phyloP scores from a whole-genome alignment of 2,888 invertebrate genomes.

The Leptopterna dolabrata region DNA sequence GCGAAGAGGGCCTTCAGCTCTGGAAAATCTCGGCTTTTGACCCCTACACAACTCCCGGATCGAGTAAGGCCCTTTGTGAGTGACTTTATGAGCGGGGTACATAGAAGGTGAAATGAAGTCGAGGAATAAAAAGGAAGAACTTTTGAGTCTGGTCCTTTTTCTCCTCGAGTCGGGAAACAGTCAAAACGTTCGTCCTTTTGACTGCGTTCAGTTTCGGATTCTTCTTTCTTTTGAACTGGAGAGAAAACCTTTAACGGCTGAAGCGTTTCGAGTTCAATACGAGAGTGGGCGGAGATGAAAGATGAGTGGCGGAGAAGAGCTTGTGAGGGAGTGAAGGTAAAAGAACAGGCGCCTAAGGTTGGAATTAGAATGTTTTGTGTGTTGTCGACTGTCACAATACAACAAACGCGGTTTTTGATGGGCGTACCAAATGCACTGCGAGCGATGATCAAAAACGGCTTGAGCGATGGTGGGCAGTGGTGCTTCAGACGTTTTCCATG shows the following conservation, averaged over 20 bases:
- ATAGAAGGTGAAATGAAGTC: background rate
- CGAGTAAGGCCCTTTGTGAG: background rate
- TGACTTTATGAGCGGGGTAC: background rate
- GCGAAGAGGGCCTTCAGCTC: background rate
- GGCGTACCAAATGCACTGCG: too few species aligned
- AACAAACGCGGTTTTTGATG: too few species aligned
- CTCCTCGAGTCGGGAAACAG: background rate
- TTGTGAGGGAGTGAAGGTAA: background rate
- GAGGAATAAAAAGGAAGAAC: background rate
- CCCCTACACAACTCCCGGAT: background rate
- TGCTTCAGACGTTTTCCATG: too few species aligned
- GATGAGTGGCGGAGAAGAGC: background rate
- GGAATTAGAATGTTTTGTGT: background rate
- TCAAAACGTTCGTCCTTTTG: background rate
- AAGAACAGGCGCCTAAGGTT: background rate
- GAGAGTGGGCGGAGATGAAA: background rate
- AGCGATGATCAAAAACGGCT: too few species aligned
- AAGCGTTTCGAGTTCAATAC: background rate
- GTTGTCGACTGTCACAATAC: too few species aligned
- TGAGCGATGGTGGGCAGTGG: too few species aligned
- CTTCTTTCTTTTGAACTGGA: background rate
- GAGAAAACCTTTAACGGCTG: background rate
- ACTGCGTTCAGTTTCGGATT: background rate
- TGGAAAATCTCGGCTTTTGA: background rate
- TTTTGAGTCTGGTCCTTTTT: background rate